Evolutionary conservation across 2,888 invertebrate genomes (phyloP), one percentile per base, ranked within the genome.

Genomic region (Arrhopalites spinosus): DNA sequence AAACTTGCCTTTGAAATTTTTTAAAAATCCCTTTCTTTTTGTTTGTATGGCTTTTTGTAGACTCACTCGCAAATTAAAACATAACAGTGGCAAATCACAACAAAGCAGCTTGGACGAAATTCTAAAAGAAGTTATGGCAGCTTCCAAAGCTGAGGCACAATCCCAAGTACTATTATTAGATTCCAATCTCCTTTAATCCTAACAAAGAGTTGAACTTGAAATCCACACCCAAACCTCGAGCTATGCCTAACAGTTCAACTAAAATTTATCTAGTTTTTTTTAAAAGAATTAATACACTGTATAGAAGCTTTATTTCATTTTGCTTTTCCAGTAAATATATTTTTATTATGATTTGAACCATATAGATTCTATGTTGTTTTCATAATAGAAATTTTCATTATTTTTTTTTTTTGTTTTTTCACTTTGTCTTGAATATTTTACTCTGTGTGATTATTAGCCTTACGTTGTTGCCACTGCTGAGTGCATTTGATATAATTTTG

Each of bases 101-200:
- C 71, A 72, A 73, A 71, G 56, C 68, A 72, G 70, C 74, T 71
- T 75, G 68, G 79, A 79, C 59, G 76, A 75, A 71, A 77, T 78
- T 53, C 78, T 80, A 56, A 76, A 80, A 36, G 77, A 78, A 76
- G 80, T 79, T 27, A 71, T 80, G 76, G 80, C 78, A 36, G 78
- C 79, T 74, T 80, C 80, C 30, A 71, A 79, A 53, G 80, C 80
- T 66, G 80, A 80, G 63, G 77, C 79, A 59, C 74, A 79, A 70
- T 64, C 79, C 61, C 69, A 74, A 71, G 77, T 75, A 74, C 74
- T 69, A 56, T 70, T 70, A 56, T 67, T 68, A 67, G 59, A 73
- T 50, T 61, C 29, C 36, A 73, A n/a, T 67, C 36, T 61, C 27
- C 59, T 69, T 47, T 15, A 43, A 23, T 59, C 36, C 64, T 66